These are phyloP conservation scores for Lateolabrax maculatus DNA, from an alignment of 2,797 vertebrate genomes.

Conservation along the genomic window DNA sequence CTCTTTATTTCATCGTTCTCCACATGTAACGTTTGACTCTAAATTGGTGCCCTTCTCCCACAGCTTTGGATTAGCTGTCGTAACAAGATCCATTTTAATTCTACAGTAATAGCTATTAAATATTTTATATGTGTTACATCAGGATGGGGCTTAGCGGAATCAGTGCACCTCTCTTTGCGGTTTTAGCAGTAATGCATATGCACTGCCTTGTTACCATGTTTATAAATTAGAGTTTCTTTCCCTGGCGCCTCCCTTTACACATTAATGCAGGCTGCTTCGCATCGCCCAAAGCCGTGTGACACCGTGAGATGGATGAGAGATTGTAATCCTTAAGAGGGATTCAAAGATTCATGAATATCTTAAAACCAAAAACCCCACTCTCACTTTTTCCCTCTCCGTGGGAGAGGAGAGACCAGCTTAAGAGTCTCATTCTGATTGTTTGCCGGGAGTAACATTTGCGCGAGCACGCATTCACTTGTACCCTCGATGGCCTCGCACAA, in stretches of 20 bases:
- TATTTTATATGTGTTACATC: slow-evolving; percentile 75
- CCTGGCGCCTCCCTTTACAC: slow-evolving; percentile 59
- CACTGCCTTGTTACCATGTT: slow-evolving; percentile 86
- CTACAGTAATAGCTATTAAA: slow-evolving; percentile 77
- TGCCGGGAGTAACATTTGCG: slow-evolving; percentile 67
- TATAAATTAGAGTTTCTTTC: slow-evolving; percentile 75
- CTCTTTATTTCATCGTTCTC: slow-evolving; percentile 33
- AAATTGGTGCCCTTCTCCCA: slow-evolving; percentile 71
- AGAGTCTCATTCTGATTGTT: slow-evolving; percentile 70
- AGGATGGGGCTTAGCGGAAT: slow-evolving; percentile 71
- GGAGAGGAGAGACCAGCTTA: slow-evolving; percentile 66
- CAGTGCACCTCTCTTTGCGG: slow-evolving; percentile 64
- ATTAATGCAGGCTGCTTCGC: slow-evolving; percentile 74
- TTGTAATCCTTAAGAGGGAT: slow-evolving; percentile 85
- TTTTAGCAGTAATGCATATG: slow-evolving; percentile 76
- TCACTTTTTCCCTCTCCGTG: slow-evolving; percentile 51
- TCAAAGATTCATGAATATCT: slow-evolving; percentile 84
- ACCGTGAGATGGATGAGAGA: slow-evolving; percentile 81
- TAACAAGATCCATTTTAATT: slow-evolving; percentile 79
- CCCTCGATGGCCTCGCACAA: slow-evolving; percentile 61
- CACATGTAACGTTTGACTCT: slow-evolving; percentile 73
- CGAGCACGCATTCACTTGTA: slow-evolving; percentile 58
- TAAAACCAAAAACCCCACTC: slow-evolving; percentile 66
- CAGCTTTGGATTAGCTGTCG: slow-evolving; percentile 69
- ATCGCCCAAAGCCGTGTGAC: slow-evolving; percentile 70